A percentile compares a stretch with the other conserved stretches of the same genome.
Evolutionary conservation across 2,888 invertebrate genomes (phyloP).

Genomic region (Tromatobia lineatoria): DNA sequence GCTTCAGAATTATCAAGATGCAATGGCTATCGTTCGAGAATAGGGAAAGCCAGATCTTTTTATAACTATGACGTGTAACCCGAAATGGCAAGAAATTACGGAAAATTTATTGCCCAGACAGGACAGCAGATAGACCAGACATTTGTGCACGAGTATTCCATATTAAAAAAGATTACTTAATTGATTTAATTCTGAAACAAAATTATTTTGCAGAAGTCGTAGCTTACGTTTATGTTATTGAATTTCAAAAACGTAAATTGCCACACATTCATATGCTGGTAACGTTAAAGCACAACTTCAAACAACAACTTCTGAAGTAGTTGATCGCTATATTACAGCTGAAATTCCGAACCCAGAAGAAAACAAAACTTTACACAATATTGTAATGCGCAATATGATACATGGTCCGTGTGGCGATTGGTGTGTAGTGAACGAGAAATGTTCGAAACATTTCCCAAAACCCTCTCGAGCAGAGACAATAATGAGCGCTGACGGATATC

Average conservation of each 20-base stretch:
- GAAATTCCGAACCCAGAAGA: slow-evolving; percentile 76
- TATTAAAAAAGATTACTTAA: slow-evolving; percentile 60
- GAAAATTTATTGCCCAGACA: slow-evolving; percentile 56
- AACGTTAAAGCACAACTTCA: slow-evolving; percentile 45
- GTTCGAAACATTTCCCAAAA: slow-evolving; percentile 47
- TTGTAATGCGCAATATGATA: slow-evolving; percentile 14
- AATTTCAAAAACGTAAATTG: slow-evolving; percentile 59
- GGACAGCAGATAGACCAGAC: slow-evolving; percentile 61
- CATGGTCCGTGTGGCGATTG: slow-evolving; percentile 28
- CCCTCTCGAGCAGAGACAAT: not conserved
- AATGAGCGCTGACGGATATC: slow-evolving; percentile 42
- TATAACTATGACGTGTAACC: slow-evolving; percentile 16
- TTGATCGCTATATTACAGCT: slow-evolving; percentile 71
- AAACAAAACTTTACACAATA: slow-evolving; percentile 11
- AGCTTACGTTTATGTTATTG: slow-evolving; percentile 61
- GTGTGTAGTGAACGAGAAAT: slow-evolving; percentile 28
- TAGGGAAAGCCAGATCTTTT: slow-evolving; percentile 67
- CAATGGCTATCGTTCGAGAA: slow-evolving; percentile 52
- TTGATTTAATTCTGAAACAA: slow-evolving; percentile 61
- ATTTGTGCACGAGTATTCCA: slow-evolving; percentile 57
- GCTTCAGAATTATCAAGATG: slow-evolving; percentile 56
- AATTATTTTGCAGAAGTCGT: slow-evolving; percentile 58
- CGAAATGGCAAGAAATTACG: slow-evolving; percentile 61
- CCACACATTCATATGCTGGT: slow-evolving; percentile 61
- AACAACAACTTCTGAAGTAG: slow-evolving; percentile 55